Conservation (phyloP, 2,888 invertebrate species). For the Beris chalybata region DNA sequence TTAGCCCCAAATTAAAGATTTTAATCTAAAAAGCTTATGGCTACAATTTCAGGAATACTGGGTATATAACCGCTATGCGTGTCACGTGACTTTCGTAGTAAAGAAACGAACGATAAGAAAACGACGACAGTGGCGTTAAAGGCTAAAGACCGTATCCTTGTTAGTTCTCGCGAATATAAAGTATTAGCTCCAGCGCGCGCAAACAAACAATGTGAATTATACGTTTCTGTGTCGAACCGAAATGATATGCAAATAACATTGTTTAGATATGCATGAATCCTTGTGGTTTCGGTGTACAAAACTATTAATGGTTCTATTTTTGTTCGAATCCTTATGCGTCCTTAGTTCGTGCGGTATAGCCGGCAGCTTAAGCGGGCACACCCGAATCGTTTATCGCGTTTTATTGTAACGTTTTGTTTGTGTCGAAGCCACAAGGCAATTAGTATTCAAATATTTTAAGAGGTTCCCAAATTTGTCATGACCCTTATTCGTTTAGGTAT, state of each 20-base stretch:
- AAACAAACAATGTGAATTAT: conserved; percentile 23
- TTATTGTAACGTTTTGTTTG: conserved; percentile 28
- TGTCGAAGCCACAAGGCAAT: conserved; percentile 17
- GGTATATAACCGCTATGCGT: neutral
- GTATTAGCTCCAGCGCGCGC: neutral
- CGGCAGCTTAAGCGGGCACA: conserved; percentile 7
- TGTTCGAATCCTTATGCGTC: neutral
- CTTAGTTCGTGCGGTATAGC: too few relatives aligned
- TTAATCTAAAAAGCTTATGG: too few relatives aligned
- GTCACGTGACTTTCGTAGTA: conserved; percentile 1
- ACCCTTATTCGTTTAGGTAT: too few relatives aligned
- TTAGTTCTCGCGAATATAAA: neutral
- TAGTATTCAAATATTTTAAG: conserved; percentile 23
- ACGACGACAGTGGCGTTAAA: too few relatives aligned
- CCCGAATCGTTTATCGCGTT: conserved; percentile 28
- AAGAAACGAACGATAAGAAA: neutral
- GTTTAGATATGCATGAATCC: conserved; percentile 19
- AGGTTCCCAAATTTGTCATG: conserved; percentile 6
- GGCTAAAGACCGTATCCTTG: too few relatives aligned
- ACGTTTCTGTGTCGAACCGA: conserved; percentile 11
- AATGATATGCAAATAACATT: conserved; percentile 30
- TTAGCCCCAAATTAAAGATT: too few relatives aligned
- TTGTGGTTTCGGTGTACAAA: conserved; percentile 11
- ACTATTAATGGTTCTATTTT: conserved; percentile 7
- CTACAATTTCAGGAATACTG: neutral